Conservation (phyloP, 2,888 invertebrate species). For the Pheosia gnoma region DNA sequence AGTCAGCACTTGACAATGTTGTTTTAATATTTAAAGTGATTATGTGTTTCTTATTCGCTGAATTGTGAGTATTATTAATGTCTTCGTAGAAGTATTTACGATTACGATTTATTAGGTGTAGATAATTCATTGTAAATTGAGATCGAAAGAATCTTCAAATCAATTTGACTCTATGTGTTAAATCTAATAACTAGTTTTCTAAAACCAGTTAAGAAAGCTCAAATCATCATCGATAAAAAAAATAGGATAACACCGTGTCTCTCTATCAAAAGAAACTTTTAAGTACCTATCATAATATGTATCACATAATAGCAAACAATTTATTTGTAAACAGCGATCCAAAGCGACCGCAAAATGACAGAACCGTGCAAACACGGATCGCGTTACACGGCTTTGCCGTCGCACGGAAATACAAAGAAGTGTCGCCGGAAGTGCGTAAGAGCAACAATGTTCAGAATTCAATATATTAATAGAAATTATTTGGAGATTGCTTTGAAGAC, state of each 20-base stretch:
- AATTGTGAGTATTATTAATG: not conserved
- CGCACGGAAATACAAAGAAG: conserved; percentile 1
- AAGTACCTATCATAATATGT: no score
- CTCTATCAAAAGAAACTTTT: no score
- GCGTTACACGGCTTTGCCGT: conserved; percentile 12
- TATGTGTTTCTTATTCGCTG: conserved; percentile 13
- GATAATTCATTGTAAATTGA: not conserved
- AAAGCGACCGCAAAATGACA: conserved; percentile 20
- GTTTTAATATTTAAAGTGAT: conserved; percentile 14
- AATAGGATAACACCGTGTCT: no score
- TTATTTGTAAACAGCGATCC: conserved; percentile 8
- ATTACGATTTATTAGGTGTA: not conserved
- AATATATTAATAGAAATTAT: not conserved
- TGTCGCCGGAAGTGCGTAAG: conserved; percentile 22
- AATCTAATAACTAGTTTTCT: no score
- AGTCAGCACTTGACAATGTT: conserved; percentile 15
- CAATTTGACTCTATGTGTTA: not conserved
- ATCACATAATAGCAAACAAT: conserved; percentile 10
- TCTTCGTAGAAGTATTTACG: not conserved
- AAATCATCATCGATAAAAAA: no score
- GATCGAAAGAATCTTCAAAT: not conserved
- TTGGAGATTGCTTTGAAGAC: not conserved
- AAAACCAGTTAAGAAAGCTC: no score
- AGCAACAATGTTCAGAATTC: conserved; percentile 16
- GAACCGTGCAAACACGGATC: conserved; percentile 8